Evolutionary conservation across 2,888 invertebrate species (phyloP), one percentile per base, ranked within the genome.

Genomic region (Muschampia plurimacula): DNA sequence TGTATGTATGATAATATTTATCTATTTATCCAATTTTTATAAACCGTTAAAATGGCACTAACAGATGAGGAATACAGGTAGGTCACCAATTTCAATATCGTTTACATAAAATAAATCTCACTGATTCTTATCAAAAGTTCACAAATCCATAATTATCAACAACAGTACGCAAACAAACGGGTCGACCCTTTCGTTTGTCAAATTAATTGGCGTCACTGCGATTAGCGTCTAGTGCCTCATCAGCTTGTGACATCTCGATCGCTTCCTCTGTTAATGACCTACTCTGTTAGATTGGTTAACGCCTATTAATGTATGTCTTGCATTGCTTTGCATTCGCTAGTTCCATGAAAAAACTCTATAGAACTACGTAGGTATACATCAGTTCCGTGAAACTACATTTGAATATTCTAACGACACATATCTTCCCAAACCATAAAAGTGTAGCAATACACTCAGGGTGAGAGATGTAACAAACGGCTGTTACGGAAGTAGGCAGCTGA

Each of bases 381-480:
- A 22, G 7, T 15, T 55, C 49, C 55, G 9, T 8, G 52, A 15
- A 4, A 22, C 22, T 22, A 55, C 55, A n/a, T 55, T 9, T 55
- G 22, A 55, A 55, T 55, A 55, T 55, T 55, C 22, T 22, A 55
- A 55, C 55, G 55, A 55, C 55, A 55, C 55, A 22, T 52, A 22
- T 22, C 22, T 22, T 55, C 22, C 55, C 55, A 22, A 22, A 59
- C 32, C 12, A 32, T 36, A 55, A 59, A 86, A 83, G 83, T 80
- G 82, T 82, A 83, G 84, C 83, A 86, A 85, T 85, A 86, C 84
- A 84, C 85, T 81, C 75, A 77, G 79, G 77, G 79, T 69, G 71
- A 44, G 81, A 78, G 81, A 80, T 78, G 81, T 83, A 81, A 81
- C 80, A 77, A 22, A 55, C 55, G 80, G 77, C 74, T 77, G 68